Evolutionary conservation across 1,140 invertebrate genomes (phyloP).

Genomic region (Brachionus rotundiformis): DNA sequence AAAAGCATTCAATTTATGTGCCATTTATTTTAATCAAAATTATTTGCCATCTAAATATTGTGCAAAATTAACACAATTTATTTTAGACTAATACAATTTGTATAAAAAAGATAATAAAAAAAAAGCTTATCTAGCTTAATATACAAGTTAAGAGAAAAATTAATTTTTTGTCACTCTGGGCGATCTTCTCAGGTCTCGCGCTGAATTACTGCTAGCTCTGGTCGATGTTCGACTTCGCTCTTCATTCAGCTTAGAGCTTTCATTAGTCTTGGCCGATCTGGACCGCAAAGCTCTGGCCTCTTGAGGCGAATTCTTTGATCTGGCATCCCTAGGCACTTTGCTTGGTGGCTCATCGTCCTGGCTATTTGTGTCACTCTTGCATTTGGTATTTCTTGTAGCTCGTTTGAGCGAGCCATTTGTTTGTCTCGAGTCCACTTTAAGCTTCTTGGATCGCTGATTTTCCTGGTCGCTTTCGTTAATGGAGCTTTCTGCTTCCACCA

Average conservation of each 20-base stretch:
- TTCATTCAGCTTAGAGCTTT: background rate
- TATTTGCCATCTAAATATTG: too few species aligned
- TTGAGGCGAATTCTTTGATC: background rate
- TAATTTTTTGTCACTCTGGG: background rate
- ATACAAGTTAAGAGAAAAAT: background rate
- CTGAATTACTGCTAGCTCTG: background rate
- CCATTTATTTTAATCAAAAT: too few species aligned
- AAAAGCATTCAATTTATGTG: too few species aligned
- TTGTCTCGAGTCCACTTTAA: background rate
- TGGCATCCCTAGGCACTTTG: background rate
- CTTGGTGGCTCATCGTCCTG: slow-evolving; percentile 12
- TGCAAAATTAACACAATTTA: too few species aligned
- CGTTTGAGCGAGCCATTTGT: background rate
- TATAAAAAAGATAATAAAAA: too few species aligned
- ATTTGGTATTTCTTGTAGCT: background rate
- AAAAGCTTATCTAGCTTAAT: background rate
- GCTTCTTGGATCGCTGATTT: background rate
- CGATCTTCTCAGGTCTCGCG: background rate
- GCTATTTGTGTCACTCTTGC: background rate
- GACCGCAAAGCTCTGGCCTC: background rate
- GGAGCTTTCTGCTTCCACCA: background rate
- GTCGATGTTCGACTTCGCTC: background rate
- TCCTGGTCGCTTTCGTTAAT: background rate
- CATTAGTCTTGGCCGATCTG: background rate
- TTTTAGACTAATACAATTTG: too few species aligned